Percentiles rank a stretch among this genome's conserved stretches.
These are phyloP conservation scores for Drosophila erecta DNA, from an alignment of 1,140 invertebrate species.

Conservation along the genomic window DNA sequence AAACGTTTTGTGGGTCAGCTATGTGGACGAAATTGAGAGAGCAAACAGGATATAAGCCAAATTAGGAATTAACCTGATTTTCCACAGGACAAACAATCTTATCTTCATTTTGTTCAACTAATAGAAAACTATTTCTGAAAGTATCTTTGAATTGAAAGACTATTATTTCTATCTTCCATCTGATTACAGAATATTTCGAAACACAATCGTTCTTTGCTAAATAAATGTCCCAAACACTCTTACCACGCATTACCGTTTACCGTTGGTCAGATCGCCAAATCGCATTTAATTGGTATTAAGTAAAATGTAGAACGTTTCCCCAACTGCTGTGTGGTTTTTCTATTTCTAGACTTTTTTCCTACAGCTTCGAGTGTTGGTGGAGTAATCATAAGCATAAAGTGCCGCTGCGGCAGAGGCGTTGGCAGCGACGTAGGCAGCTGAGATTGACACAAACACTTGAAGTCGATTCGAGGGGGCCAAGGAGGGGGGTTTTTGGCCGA, in stretches of 20 bases:
- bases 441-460: conserved; percentile 50
- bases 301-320: conserved; percentile 49
- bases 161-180: no score
- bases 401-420: conserved; percentile 17
- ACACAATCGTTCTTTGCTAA: no score
- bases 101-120: no score
- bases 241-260: conserved; percentile 3
- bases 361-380: conserved; percentile 20
- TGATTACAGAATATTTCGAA: no score
- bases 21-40: neutral
- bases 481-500: conserved; percentile 21
- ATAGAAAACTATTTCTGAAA: no score
- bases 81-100: neutral
- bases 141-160: no score
- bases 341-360: conserved; percentile 1
- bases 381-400: conserved; percentile 50
- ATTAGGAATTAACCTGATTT: neutral
- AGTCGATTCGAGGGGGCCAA: conserved; percentile 1
- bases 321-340: conserved; percentile 13
- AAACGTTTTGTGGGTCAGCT: conserved; percentile 19
- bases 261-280: conserved; percentile 20
- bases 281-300: conserved; percentile 45
- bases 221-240: neutral
- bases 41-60: neutral
- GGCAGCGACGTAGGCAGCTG: conserved; percentile 29